These are phyloP conservation scores for Triops cancriformis DNA, from an alignment of 1,140 invertebrate species.

Conservation along the genomic window DNA sequence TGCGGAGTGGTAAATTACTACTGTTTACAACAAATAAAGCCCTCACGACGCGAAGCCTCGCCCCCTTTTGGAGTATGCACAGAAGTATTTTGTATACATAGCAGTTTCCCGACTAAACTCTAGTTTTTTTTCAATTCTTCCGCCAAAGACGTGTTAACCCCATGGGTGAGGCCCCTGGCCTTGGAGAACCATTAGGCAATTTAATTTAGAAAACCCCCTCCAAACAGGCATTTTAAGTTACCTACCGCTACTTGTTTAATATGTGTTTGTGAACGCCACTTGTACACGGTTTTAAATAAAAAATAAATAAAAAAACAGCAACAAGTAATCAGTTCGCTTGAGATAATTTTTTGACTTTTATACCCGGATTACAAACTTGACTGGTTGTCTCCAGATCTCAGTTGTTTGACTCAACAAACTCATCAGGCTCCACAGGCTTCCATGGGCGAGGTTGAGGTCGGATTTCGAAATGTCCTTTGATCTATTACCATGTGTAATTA, in stretches of 20 bases:
- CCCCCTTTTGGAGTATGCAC: background rate
- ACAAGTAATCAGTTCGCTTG: background rate
- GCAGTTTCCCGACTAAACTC: background rate
- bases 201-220: background rate
- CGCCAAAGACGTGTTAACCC: background rate
- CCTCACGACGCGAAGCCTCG: background rate
- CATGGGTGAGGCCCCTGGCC: background rate
- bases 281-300: background rate
- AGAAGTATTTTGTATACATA: background rate
- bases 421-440: too few relatives aligned
- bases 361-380: too few relatives aligned
- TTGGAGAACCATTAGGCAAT: background rate
- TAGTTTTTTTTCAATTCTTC: background rate
- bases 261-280: background rate
- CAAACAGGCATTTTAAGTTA: background rate
- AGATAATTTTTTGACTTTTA: background rate
- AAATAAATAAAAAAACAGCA: background rate
- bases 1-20: constrained; percentile 79
- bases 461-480: too few relatives aligned
- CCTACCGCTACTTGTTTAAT: background rate
- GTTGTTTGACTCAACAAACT: too few relatives aligned
- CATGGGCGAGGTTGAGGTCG: too few relatives aligned
- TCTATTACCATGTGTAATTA: too few relatives aligned
- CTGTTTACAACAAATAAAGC: background rate
- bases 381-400: too few relatives aligned